A percentile compares a stretch with the other conserved stretches of the same genome.
Evolutionary conservation across 1,140 invertebrate genomes (phyloP).

Genomic region (Drosophila baimaii): DNA sequence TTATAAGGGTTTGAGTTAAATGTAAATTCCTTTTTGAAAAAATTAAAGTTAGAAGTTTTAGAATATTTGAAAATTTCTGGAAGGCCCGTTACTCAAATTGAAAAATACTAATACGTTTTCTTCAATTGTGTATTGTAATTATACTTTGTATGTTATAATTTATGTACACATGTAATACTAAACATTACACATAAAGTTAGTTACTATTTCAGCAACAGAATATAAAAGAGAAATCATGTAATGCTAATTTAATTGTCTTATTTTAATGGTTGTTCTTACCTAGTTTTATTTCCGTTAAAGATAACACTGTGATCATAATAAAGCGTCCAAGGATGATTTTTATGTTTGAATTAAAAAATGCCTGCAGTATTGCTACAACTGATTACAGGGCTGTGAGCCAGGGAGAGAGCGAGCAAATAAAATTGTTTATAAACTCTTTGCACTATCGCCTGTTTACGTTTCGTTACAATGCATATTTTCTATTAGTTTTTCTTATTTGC

Average conservation of each 20-base stretch:
- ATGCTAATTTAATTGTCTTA: not conserved
- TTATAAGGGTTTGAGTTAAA: not conserved
- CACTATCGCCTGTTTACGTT: conserved; percentile 75
- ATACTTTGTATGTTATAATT: no score
- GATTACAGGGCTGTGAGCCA: conserved; percentile 9
- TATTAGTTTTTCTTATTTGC: conserved; percentile 57
- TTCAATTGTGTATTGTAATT: no score
- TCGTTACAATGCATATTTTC: conserved; percentile 65
- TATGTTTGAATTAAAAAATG: conserved; percentile 3
- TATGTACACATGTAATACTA: no score
- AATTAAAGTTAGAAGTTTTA: no score
- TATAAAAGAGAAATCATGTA: no score
- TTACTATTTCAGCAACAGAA: no score
- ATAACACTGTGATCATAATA: conserved; percentile 1
- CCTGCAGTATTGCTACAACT: conserved; percentile 3
- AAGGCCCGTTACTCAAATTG: not conserved
- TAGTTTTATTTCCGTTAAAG: not conserved
- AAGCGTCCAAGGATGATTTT: not conserved
- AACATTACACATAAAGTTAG: no score
- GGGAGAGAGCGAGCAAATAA: conserved; percentile 17
- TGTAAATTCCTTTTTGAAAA: no score
- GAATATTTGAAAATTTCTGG: not conserved
- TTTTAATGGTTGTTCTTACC: not conserved
- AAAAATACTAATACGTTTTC: no score
- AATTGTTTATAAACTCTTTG: conserved; percentile 35